These are phyloP conservation scores for Amphipoea lucens DNA, from an alignment of 2,888 invertebrate species.

Conservation along the genomic window DNA sequence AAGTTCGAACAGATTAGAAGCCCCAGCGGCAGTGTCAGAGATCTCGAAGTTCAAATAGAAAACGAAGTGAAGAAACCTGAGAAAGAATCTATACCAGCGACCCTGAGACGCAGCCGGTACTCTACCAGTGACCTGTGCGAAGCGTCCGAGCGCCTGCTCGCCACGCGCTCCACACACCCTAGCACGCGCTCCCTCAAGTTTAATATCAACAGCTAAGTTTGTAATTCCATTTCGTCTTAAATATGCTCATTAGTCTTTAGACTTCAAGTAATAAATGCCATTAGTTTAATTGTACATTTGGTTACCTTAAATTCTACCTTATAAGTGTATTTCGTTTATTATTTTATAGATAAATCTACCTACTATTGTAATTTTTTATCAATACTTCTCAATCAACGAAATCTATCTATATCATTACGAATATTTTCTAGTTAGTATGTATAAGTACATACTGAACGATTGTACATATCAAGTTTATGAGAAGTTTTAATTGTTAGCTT, in stretches of 20 bases:
- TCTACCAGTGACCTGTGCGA: constrained; percentile 93
- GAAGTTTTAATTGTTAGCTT: constrained; percentile 65
- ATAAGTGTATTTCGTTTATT: constrained; percentile 62
- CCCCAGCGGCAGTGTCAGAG: constrained; percentile 80
- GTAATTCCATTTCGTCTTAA: constrained; percentile 78
- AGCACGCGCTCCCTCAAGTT: constrained; percentile 92
- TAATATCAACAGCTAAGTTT: constrained; percentile 85
- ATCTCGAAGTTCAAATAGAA: constrained; percentile 79
- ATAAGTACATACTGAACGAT: constrained; percentile 62
- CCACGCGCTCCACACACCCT: constrained; percentile 89
- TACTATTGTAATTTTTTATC: constrained; percentile 56
- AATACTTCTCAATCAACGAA: constrained; percentile 73
- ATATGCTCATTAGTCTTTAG: constrained; percentile 84
- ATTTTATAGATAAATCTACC: constrained; percentile 55
- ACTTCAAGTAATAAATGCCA: constrained; percentile 71
- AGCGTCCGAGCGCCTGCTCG: constrained; percentile 89
- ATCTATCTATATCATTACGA: constrained; percentile 63
- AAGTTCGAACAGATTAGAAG: constrained; percentile 79
- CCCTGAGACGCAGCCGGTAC: constrained; percentile 90
- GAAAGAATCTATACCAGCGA: constrained; percentile 77
- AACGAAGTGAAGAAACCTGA: constrained; percentile 79
- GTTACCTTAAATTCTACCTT: constrained; percentile 62
- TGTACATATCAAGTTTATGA: constrained; percentile 80
- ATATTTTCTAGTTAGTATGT: constrained; percentile 59
- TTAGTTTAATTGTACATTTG: constrained; percentile 70